Evolutionary conservation across 2,797 vertebrate genomes (phyloP).

Genomic region (Agapornis canus): DNA sequence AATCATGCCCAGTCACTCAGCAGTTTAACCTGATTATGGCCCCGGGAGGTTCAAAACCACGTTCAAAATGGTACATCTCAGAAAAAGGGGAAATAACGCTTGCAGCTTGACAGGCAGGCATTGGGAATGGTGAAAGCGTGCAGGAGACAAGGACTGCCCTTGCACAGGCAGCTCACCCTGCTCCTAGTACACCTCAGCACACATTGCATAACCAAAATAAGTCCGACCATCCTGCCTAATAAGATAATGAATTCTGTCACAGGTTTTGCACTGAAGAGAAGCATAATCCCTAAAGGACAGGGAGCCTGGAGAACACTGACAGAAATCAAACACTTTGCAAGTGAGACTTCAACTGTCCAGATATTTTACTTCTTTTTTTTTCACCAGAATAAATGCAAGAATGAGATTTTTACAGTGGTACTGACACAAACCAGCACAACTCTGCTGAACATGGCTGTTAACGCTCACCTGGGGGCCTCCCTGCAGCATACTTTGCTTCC

Average conservation of each 20-base stretch:
- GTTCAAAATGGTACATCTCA: neutral
- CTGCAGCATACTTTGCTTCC: neutral
- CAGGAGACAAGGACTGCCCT: neutral
- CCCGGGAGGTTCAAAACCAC: neutral
- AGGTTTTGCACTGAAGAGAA: neutral
- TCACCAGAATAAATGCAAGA: neutral
- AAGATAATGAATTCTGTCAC: constrained; percentile 41
- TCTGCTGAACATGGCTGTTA: neutral
- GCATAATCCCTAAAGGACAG: neutral
- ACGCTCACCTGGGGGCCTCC: neutral
- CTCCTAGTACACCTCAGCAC: neutral
- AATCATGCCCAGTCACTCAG: neutral
- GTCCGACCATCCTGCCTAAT: constrained; percentile 18
- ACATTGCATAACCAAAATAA: constrained; percentile 39
- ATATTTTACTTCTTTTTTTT: neutral
- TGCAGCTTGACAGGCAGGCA: neutral
- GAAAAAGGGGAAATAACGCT: neutral
- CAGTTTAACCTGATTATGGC: neutral
- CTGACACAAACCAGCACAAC: neutral
- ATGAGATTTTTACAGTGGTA: neutral
- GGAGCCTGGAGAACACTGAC: rapidly evolving
- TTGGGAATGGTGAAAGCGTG: rapidly evolving
- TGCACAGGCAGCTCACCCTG: neutral
- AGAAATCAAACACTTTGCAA: neutral
- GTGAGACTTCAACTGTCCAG: neutral